Evolutionary conservation across 2,113 vertebrate species (phyloP), one percentile per base, ranked within the genome.

Genomic region (Lamprologus speciosus): DNA sequence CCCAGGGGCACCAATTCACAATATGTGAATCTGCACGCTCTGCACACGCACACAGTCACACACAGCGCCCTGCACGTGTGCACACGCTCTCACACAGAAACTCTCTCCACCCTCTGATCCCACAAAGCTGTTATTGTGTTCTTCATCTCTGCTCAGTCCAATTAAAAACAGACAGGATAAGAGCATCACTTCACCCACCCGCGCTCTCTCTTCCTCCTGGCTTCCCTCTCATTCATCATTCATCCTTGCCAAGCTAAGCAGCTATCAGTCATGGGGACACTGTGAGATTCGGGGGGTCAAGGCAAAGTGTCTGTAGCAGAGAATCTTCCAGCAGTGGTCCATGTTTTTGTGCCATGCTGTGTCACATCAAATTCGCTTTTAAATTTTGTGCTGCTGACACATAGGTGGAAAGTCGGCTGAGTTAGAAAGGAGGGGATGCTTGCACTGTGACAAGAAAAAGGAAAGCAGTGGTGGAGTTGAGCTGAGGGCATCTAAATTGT

Each of bases 161-260:
- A 95, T 94, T 95, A 93, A 91, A 95, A 91, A 83, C 92, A 86
- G 91, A 86, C 89, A 93, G 93, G 92, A 95, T 92, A 80, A 92
- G 88, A 91, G 90, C 92, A 93, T 93, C 90, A 87, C 92, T 93
- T 89, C 89, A 91, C 82, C 88, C 89, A 85, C 80, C 87, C 82
- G 7, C 68, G 3, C 63, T 73, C 73, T 85, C 89, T 81, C 91
- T 85, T 93, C 93, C 92, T 91, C 85, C 89, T 82, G 19, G 75
- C 90, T 89, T 53, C 87, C 82, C 87, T 89, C 92, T 85, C 87
- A 92, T 93, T 92, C 93, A 93, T 95, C 94, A 94, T 93, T 95
- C 91, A 93, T 88, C 89, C 82, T 80, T 58, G 79, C 85, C 90
- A 87, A 93, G 88, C 87, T 54, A 45, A 89, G 85, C 84, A 87